Base-by-base conservation (phyloP, 2,888 invertebrate species). In the Caenorhabditis japonica region DNA sequence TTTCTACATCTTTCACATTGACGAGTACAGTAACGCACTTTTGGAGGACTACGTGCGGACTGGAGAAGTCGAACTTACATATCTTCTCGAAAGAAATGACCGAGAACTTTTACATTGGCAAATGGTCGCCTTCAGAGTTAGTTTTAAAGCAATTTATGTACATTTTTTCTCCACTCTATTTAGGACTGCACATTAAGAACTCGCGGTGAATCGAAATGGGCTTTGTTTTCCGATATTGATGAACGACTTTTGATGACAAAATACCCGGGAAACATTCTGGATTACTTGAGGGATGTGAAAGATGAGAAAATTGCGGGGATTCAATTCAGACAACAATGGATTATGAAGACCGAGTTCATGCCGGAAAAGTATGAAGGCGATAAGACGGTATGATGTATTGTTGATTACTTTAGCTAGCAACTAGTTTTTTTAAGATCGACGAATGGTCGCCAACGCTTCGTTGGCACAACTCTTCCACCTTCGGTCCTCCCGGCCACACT, bases 241-340 rank as follows among this genome's bases (percentile, higher is more conserved):
- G 73, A 73, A 38, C 41, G 73, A 21, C 64, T 73, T 47, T 25
- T 66, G 23, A 73, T 72, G 72, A 72, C 72, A 15, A n/a, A 62
- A 36, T 72, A 72, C 38, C 51, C 51, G 10, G 72, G 72, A 36
- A 59, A 21, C 3, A 64, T 72, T 17, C 46, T 64, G 1, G 59
- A 72, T 38, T 72, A 72, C 12, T 33, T 72, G 36, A 64, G 39
- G 33, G 55, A 51, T 17, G 52, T 64, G 13, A 59, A 64, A 8
- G 53, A 59, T 27, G 34, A 41, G 3, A 64, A 15, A 4, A 59
- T 72, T 10, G 69, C 58, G 12, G 61, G 41, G 25, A 41, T 69
- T 13, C 53, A 58, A 25, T 74, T 41, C 25, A 33, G 74, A 46
- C 74, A 74, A 17, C 61, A 55, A 23, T 74, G 74, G 74, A 74